These are phyloP conservation scores for Acanthurus lineatus DNA, from an alignment of 2,797 vertebrate species.

Conservation along the genomic window DNA sequence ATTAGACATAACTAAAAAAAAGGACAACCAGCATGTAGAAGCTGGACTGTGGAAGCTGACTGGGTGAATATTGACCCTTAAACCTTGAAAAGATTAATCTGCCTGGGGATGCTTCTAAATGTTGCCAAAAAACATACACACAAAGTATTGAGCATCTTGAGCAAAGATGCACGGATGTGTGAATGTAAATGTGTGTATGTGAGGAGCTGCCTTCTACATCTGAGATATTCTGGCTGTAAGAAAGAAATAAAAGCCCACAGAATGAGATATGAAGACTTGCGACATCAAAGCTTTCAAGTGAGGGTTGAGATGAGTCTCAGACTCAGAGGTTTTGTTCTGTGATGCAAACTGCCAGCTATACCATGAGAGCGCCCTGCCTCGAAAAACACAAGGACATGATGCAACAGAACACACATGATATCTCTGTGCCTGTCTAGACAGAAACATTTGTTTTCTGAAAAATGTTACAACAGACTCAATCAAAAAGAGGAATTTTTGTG, in stretches of 20 bases:
- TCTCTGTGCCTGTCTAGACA: not conserved
- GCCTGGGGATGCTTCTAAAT: not conserved
- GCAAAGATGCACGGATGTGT: not conserved
- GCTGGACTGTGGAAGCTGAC: not conserved
- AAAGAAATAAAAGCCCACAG: conserved; percentile 18
- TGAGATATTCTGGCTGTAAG: conserved; percentile 42
- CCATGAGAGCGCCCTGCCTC: not conserved
- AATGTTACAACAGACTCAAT: not conserved
- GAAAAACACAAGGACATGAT: conserved; percentile 23
- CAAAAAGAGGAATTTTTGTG: not conserved
- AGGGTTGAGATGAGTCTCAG: conserved; percentile 22
- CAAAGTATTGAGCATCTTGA: not conserved
- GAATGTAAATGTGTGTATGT: conserved; percentile 5
- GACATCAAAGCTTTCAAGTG: conserved; percentile 46
- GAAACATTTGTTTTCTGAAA: not conserved
- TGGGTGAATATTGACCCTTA: not conserved
- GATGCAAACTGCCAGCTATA: conserved; percentile 16
- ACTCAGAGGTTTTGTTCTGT: conserved; percentile 25
- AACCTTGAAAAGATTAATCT: not conserved
- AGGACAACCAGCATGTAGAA: not conserved
- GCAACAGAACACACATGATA: not conserved
- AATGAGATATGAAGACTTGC: conserved; percentile 36
- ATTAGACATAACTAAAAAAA: conserved; percentile 14
- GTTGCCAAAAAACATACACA: conserved; percentile 26
- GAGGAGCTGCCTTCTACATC: conserved; percentile 18